Percentiles rank a stretch among this genome's conserved stretches.
These are phyloP conservation scores for Ptychodera flava DNA, from an alignment of 35 echinoderm and acorn worm genomes.

Conservation along the genomic window DNA sequence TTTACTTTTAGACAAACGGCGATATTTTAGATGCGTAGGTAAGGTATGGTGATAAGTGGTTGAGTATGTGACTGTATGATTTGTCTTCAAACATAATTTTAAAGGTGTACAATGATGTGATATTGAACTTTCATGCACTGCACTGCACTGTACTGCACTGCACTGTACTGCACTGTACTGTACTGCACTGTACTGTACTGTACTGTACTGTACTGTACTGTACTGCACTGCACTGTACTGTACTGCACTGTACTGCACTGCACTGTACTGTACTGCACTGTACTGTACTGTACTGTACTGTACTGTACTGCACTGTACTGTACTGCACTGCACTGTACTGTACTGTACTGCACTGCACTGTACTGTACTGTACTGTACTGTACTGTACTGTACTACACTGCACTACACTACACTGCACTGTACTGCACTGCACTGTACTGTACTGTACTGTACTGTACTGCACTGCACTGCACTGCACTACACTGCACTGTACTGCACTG, in stretches of 20 bases:
- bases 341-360: neutral
- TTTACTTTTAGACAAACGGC: too few species aligned
- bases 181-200: slow-evolving; percentile 22
- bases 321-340: slow-evolving; percentile 16
- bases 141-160: slow-evolving; percentile 1
- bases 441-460: slow-evolving; percentile 9
- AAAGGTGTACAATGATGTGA: too few species aligned
- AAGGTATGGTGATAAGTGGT: too few species aligned
- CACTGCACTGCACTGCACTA: neutral
- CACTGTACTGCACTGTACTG: neutral
- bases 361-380: slow-evolving; percentile 15
- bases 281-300: neutral
- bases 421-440: neutral
- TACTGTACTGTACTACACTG: neutral
- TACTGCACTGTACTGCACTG: slow-evolving; percentile 9
- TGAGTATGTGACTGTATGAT: too few species aligned
- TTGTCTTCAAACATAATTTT: too few species aligned
- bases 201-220: slow-evolving; percentile 10
- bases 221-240: slow-evolving; percentile 20
- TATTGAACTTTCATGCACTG: neutral
- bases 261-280: slow-evolving; percentile 3
- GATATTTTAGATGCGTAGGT: too few species aligned
- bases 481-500: slow-evolving; percentile 2
- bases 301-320: neutral
- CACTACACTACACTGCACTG: neutral